phyloP scores from a whole-genome alignment of 2,888 invertebrate genomes.

The Drosophila parthenogenetica region DNA sequence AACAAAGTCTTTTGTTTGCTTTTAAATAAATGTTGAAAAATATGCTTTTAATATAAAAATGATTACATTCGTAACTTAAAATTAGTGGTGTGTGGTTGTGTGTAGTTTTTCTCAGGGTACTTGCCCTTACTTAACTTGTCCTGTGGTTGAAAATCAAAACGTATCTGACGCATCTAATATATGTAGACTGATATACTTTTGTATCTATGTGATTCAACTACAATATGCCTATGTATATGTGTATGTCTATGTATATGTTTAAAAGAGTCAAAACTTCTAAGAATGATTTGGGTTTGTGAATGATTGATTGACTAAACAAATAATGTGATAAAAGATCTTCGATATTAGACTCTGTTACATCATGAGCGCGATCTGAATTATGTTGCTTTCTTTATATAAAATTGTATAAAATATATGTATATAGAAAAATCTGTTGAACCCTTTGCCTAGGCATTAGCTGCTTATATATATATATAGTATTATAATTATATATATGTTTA shows the following conservation, averaged over 20 bases:
- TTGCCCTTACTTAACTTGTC: slow-evolving; percentile 21
- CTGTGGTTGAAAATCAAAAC: slow-evolving; percentile 53
- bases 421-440: slow-evolving; percentile 62
- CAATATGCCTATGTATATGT: slow-evolving; percentile 58
- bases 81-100: slow-evolving; percentile 51
- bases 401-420: slow-evolving; percentile 48
- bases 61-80: slow-evolving; percentile 61
- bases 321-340: slow-evolving; percentile 20
- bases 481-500: slow-evolving; percentile 29
- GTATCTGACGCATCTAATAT: slow-evolving; percentile 47
- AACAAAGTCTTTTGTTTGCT: slow-evolving; percentile 11
- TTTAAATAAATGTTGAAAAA: slow-evolving; percentile 75
- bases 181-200: slow-evolving; percentile 44
- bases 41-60: slow-evolving; percentile 75
- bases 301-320: slow-evolving; percentile 16
- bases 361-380: slow-evolving; percentile 9
- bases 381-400: slow-evolving; percentile 39
- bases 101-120: slow-evolving; percentile 33
- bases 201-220: slow-evolving; percentile 61
- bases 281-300: slow-evolving; percentile 33
- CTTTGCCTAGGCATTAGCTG: slow-evolving; percentile 56
- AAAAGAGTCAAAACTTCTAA: slow-evolving; percentile 37
- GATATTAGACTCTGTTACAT: neutral
- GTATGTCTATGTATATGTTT: slow-evolving; percentile 25
- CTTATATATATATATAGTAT: slow-evolving; percentile 44